Evolutionary conservation across 1,140 invertebrate genomes (phyloP).

Genomic region (Drosophila bifasciata): DNA sequence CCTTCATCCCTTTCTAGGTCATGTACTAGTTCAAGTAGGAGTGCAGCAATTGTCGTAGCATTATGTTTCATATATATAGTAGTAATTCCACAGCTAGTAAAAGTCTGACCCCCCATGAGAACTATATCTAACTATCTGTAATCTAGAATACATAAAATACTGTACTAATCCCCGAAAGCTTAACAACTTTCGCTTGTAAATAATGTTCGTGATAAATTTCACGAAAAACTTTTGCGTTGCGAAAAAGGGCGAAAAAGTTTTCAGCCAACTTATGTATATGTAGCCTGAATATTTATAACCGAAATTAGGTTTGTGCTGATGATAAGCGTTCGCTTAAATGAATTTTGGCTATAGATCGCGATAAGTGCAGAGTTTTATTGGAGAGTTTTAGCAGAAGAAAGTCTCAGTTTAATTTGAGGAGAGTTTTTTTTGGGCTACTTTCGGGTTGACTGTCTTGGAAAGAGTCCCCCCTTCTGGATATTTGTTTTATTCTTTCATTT

Average conservation of each 20-base stretch:
- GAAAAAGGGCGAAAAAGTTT: slow-evolving; percentile 4
- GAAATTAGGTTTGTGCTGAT: slow-evolving; percentile 28
- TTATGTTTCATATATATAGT: slow-evolving; percentile 2
- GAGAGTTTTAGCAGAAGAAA: slow-evolving; percentile 1
- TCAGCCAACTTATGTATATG: slow-evolving; percentile 22
- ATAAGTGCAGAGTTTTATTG: slow-evolving; percentile 51
- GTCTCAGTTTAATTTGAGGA: slow-evolving; percentile 24
- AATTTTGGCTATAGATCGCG: slow-evolving; percentile 44
- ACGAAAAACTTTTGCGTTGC: slow-evolving; percentile 25
- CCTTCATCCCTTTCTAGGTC: not conserved
- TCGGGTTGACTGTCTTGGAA: no score
- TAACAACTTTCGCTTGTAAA: slow-evolving; percentile 22
- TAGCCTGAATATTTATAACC: slow-evolving; percentile 23
- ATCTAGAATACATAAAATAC: slow-evolving; percentile 26
- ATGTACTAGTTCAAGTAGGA: no score
- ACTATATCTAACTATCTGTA: not conserved
- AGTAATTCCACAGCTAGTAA: not conserved
- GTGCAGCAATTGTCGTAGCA: not conserved
- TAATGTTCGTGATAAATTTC: slow-evolving; percentile 25
- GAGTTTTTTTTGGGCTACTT: no score
- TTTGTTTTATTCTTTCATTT: slow-evolving; percentile 66
- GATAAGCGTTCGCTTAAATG: slow-evolving; percentile 37
- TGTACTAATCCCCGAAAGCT: slow-evolving; percentile 13
- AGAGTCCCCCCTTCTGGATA: slow-evolving; percentile 31
- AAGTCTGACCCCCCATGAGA: not conserved